Base-by-base conservation (phyloP, 2,888 invertebrate genomes). In the Pachliopta kotzebuea region DNA sequence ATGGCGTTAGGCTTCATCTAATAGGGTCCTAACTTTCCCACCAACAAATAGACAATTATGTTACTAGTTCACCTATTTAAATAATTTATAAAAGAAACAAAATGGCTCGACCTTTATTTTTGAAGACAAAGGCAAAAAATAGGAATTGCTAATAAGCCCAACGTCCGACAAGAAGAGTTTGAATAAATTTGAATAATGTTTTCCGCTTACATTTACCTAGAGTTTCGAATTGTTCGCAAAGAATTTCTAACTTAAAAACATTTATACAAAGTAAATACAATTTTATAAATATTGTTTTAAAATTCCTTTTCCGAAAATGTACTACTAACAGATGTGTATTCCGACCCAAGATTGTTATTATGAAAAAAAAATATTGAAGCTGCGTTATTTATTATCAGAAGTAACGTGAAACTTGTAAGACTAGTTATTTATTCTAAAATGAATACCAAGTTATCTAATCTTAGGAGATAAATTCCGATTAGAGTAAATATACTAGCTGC, bases 1-100 rank as follows among this genome's bases (percentile, higher is more conserved):
- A 90, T 90, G 90, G 90, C 90, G 90, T 86, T 90, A 86, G 83
- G 81, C 78, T 82, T 73, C 80, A 75, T 78, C 72, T 86, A 86
- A 88, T 85, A 76, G 78, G 78, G 77, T 60, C 79, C 80, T 80
- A 74, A 72, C 70, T 71, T 74, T 70, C 68, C 76, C 72, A 68
- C 71, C 69, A 73, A 76, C 74, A 72, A 72, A 67, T 67, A 49
- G 69, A 66, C 71, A 71, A 71, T 72, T 65, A 71, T 72, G 66
- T 68, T 68, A 71, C 68, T 67, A 69, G 66, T 73, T 70, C 56
- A 57, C 67, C 74, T 78, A 60, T 64, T 74, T 69, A 73, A 73
- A 77, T 76, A 76, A 67, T 60, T 65, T 72, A 69, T 59, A 57
- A 65, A 67, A 71, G 68, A 67, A 66, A 68, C 67, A 67, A 63